These are phyloP conservation scores for Drosophila nannoptera DNA, from an alignment of 1,140 invertebrate genomes.

Conservation along the genomic window DNA sequence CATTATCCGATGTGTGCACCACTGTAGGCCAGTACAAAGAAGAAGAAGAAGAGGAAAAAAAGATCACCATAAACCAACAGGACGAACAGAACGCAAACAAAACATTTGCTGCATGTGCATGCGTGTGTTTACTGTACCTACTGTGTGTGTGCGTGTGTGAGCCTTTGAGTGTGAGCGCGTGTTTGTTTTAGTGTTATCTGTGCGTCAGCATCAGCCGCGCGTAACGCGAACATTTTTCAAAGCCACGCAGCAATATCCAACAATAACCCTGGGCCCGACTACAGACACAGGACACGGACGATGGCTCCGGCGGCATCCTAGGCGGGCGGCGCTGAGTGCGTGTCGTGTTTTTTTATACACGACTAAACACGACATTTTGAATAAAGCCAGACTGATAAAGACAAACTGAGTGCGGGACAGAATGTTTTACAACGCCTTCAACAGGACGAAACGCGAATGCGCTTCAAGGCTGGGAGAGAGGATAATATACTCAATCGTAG, in stretches of 20 bases:
- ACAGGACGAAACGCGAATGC: no score
- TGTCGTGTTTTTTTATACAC: neutral
- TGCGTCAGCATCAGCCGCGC: constrained; percentile 64
- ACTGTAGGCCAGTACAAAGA: neutral
- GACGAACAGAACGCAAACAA: constrained; percentile 22
- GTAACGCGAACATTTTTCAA: constrained; percentile 66
- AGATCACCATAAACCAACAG: constrained; percentile 17
- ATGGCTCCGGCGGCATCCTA: constrained; percentile 1
- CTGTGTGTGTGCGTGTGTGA: constrained; percentile 15
- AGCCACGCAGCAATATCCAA: constrained; percentile 61
- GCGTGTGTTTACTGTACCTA: constrained; percentile 18
- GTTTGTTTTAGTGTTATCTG: constrained; percentile 68
- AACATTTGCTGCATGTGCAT: constrained; percentile 27
- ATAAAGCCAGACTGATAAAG: no score
- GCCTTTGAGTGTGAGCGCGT: constrained; percentile 30
- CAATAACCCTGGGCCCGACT: constrained; percentile 30
- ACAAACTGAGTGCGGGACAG: no score
- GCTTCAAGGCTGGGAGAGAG: no score
- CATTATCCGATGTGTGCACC: constrained; percentile 6
- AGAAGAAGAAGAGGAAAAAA: neutral
- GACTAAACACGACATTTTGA: neutral
- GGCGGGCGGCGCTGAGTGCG: neutral
- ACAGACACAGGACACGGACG: constrained; percentile 11
- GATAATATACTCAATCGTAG: no score
- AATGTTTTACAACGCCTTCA: no score